Evolutionary conservation across 2,797 vertebrate species (phyloP).

Genomic region (Poeciliopsis turneri): DNA sequence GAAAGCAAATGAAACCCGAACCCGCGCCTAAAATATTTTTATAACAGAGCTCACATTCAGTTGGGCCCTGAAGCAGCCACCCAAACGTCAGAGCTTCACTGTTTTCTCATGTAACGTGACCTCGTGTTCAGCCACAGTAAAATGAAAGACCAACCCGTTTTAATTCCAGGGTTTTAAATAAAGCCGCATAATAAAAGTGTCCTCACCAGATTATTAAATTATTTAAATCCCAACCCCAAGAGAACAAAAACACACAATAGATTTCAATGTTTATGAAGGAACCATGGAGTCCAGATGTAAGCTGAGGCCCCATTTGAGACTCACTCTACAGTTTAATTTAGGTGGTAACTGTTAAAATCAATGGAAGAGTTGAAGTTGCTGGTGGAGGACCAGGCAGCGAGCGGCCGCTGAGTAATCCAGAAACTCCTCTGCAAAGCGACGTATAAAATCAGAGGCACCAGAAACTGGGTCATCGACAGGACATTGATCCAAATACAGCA

Average conservation of each 20-base stretch:
- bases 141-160: background rate
- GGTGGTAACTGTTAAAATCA: background rate
- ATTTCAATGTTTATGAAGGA: background rate
- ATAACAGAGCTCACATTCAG: constrained; percentile 3
- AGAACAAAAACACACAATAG: background rate
- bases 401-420: background rate
- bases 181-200: background rate
- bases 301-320: background rate
- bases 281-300: background rate
- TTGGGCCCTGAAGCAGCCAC: background rate
- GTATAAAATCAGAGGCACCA: background rate
- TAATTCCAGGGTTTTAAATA: background rate
- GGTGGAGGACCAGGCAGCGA: background rate
- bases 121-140: background rate
- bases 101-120: background rate
- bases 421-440: background rate
- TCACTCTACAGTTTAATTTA: background rate
- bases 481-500: background rate
- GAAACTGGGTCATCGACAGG: background rate
- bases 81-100: background rate
- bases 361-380: background rate
- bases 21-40: constrained; percentile 8
- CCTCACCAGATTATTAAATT: constrained; percentile 1
- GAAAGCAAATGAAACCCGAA: constrained; percentile 30
- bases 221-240: background rate